Evolutionary conservation across 1,140 invertebrate species (phyloP).

Genomic region (Leptoteleia sp.): DNA sequence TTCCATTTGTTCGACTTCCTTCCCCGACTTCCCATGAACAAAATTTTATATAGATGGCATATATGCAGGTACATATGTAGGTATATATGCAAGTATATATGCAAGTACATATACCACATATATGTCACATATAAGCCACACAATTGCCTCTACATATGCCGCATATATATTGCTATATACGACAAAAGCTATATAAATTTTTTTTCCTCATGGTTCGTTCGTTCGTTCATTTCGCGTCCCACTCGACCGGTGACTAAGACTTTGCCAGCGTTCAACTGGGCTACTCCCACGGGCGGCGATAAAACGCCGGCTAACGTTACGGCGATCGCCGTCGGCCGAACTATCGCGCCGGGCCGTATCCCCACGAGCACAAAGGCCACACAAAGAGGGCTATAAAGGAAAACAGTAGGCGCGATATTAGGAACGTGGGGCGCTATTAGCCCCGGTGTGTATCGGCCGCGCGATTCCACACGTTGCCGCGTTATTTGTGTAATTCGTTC

Average conservation of each 20-base stretch:
- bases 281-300: constrained; percentile 40
- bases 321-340: constrained; percentile 38
- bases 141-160: no score
- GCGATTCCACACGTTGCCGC: constrained; percentile 4
- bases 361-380: constrained; percentile 14
- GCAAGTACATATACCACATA: no score
- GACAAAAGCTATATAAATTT: no score
- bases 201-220: no score
- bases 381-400: constrained; percentile 9
- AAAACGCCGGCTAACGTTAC: constrained; percentile 51
- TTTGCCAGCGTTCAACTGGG: constrained; percentile 54
- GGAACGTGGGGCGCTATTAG: constrained; percentile 6
- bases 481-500: constrained; percentile 5
- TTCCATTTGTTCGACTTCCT: constrained; percentile 52
- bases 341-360: constrained; percentile 27
- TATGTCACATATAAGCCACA: no score
- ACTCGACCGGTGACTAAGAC: constrained; percentile 58
- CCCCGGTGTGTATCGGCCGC: background rate
- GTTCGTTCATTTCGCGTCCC: constrained; percentile 53
- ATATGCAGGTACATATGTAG: no score
- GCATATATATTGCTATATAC: no score
- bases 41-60: no score
- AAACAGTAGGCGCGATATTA: constrained; percentile 17
- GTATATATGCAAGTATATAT: no score
- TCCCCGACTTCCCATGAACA: no score